Evolutionary conservation across 2,113 vertebrate species (phyloP).

Genomic region (Colaptes auratus): DNA sequence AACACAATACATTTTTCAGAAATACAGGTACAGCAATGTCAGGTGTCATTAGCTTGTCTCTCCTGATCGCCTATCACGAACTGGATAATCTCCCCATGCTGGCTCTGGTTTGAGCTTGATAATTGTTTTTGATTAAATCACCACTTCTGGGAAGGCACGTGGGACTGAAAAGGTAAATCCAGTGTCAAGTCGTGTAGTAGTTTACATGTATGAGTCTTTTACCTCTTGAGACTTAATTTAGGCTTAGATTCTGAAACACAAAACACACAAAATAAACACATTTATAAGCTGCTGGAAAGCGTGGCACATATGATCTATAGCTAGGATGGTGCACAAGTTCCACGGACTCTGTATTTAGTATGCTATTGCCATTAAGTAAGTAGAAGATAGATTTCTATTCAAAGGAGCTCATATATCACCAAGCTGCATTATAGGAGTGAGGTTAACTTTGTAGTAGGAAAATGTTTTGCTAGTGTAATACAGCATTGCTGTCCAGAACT

Average conservation of each 20-base stretch:
- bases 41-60: not conserved
- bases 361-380: not conserved
- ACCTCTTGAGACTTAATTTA: not conserved
- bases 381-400: not conserved
- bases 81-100: not conserved
- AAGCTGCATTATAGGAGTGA: not conserved
- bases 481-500: not conserved
- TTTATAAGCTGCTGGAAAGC: not conserved
- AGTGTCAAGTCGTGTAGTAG: not conserved
- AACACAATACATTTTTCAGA: not conserved
- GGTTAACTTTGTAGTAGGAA: not conserved
- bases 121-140: not conserved
- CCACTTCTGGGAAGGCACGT: not conserved
- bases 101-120: not conserved
- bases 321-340: not conserved
- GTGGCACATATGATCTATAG: not conserved
- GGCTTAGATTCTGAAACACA: not conserved
- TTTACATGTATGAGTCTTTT: not conserved
- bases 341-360: not conserved
- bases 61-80: not conserved
- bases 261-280: not conserved
- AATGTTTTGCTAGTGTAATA: not conserved
- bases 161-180: not conserved
- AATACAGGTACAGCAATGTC: not conserved
- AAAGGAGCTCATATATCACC: not conserved